Base-by-base conservation (phyloP, 2,797 vertebrate species). In the Sylvia borin region DNA sequence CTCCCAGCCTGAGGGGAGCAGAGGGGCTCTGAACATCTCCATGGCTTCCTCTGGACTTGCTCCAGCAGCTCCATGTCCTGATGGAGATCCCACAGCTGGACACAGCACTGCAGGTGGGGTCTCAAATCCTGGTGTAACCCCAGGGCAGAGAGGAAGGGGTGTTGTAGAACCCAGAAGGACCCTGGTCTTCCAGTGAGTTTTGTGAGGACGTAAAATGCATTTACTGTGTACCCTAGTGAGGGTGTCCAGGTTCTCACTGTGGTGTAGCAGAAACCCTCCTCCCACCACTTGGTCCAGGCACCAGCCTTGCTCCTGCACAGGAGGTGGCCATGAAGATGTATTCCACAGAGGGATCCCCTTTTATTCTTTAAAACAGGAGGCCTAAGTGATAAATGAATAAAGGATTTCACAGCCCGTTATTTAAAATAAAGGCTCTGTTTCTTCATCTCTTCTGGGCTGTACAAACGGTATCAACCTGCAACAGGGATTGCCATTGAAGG, bases 161-260 rank as follows among this genome's bases (percentile, higher is more conserved):
- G 21, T n/a, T 62, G 31, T 11, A 8, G 48, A 4, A 40, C 22
- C n/a, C 45, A 40, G 43, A 0, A 0, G 53, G 61, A 58, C 7
- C 8, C 5, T 1, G 2, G 2, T 61, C 15, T 61, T 78, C 34
- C 66, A 67, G 4, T 20, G n/a, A 50, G 43, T 27, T 47, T 48
- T 50, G 27, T 5, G 7, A 87, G n/a, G 36, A 71, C 43, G 14
- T 3, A 4, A 51, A 91, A 61, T 13, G 13, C 15, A 38, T 64
- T 76, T 32, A 8, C 12, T 72, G 29, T 29, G 43, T 47, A 55
- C 7, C 16, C 20, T 47, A 27, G 15, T 48, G 29, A 53, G 26
- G 22, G 22, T 20, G 26, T 11, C 45, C 1, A 1, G 29, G 27
- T 5, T 74, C 19, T 73, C 61, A 55, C 34, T 3, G 0, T 7